phyloP scores from a whole-genome alignment of 2,888 invertebrate genomes.

The Cactoblastis cactorum region DNA sequence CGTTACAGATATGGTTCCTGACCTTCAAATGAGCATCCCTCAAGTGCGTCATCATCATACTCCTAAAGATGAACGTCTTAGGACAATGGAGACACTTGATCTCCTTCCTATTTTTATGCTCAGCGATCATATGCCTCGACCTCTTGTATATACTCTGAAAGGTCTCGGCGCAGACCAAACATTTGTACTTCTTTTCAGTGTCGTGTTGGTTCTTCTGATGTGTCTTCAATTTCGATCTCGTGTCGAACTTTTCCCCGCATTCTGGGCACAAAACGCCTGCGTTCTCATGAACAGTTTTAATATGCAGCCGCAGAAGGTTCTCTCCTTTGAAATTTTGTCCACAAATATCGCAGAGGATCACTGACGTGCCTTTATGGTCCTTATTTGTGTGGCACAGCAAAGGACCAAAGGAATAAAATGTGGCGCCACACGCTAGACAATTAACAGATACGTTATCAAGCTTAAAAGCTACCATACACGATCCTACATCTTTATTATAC shows the following conservation, averaged over 20 bases:
- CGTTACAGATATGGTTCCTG: conserved; percentile 56
- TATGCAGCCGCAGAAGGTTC: conserved; percentile 48
- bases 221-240: conserved; percentile 66
- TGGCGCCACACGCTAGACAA: conserved; percentile 54
- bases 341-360: conserved; percentile 63
- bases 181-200: conserved; percentile 72
- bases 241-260: conserved; percentile 70
- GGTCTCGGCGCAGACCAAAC: conserved; percentile 58
- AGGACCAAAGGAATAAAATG: conserved; percentile 64
- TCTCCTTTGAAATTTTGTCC: conserved; percentile 67
- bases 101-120: conserved; percentile 59
- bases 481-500: conserved; percentile 29
- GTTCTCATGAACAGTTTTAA: conserved; percentile 61
- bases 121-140: conserved; percentile 62
- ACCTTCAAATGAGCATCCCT: conserved; percentile 64
- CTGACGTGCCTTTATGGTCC: conserved; percentile 64
- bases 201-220: conserved; percentile 68
- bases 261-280: conserved; percentile 55
- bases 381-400: conserved; percentile 65
- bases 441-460: conserved; percentile 31
- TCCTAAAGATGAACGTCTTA: conserved; percentile 64
- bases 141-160: conserved; percentile 66
- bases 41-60: conserved; percentile 71
- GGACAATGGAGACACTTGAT: conserved; percentile 69
- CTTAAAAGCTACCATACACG: conserved; percentile 33